These are phyloP conservation scores for Decapterus maruadsi DNA, from an alignment of 2,797 vertebrate species.

Conservation along the genomic window DNA sequence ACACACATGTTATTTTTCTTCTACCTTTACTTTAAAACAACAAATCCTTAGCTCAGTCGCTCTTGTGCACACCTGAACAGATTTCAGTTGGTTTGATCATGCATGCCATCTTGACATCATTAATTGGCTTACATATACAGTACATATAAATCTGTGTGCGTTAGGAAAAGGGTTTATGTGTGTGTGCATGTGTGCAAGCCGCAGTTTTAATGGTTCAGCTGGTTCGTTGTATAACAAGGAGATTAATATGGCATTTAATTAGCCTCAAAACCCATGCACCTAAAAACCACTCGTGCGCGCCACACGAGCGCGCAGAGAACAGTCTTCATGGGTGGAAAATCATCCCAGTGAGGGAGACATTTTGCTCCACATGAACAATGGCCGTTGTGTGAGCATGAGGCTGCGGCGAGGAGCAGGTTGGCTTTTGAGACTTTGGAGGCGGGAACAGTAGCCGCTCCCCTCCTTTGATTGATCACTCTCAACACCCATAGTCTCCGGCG, in stretches of 20 bases:
- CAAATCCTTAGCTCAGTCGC: conserved; percentile 22
- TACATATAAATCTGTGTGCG: conserved; percentile 8
- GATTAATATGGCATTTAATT: neutral
- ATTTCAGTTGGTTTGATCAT: conserved; percentile 28
- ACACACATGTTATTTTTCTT: neutral
- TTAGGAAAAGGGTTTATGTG: neutral
- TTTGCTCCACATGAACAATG: too few species aligned
- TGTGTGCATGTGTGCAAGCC: conserved; percentile 13
- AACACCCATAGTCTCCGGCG: too few species aligned
- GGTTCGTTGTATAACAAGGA: neutral
- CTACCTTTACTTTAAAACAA: conserved; percentile 38
- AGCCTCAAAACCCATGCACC: too few species aligned
- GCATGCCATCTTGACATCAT: conserved; percentile 27
- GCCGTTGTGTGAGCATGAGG: too few species aligned
- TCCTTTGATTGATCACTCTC: too few species aligned
- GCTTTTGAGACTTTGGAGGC: too few species aligned
- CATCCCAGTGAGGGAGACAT: too few species aligned
- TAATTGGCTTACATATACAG: neutral
- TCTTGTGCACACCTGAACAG: conserved; percentile 9
- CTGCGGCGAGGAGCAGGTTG: too few species aligned
- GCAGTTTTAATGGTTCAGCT: neutral
- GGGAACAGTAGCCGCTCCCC: too few species aligned
- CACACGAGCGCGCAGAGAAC: too few species aligned
- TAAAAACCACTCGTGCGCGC: too few species aligned
- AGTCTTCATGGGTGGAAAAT: too few species aligned